Base-by-base conservation (phyloP, 1,140 invertebrate species). In the Hyposmocoma kahamanoa region DNA sequence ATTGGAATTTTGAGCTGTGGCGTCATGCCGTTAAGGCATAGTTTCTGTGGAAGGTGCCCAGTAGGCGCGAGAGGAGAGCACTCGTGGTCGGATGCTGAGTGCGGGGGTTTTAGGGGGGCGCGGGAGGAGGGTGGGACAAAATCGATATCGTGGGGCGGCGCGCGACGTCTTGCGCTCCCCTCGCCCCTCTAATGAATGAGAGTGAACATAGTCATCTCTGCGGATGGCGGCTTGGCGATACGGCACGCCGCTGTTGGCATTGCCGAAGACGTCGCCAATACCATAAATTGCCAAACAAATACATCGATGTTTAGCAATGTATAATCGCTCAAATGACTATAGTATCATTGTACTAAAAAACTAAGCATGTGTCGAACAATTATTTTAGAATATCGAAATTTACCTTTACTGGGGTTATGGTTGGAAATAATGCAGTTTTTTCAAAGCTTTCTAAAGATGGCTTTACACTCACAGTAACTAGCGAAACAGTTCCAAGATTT, bases 81-180 rank as follows among this genome's bases (percentile, higher is more conserved):
- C 78, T 84, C 82, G 80, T 84, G 81, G 72, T 78, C 75, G 76
- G 77, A 81, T 75, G 76, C 74, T 81, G 80, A 74, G 77, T 76
- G 80, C 70, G 71, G 73, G 72, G 64, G 58, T 45, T 67, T 64
- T 20, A 4, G n/a, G 34, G 34, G 58, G 64, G 62, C 47, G 69
- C 50, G 72, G 72, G 75, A 56, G 62, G 61, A 64, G 72, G 76
- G 78, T 74, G 71, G 77, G 69, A 78, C 78, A 84, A 82, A 82
- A 86, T 83, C 77, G 76, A 79, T 87, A 86, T 69, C 63, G 79
- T 79, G 72, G 75, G 71, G 79, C 73, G 76, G 67, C 69, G 72
- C 76, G 81, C 75, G 77, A 78, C 76, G 72, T 76, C 72, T 80
- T 79, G 71, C 73, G 59, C 63, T 62, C 69, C 59, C 48, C 58